Evolutionary conservation across 2,888 invertebrate species (phyloP).

Genomic region (Lithophane ornitopus): DNA sequence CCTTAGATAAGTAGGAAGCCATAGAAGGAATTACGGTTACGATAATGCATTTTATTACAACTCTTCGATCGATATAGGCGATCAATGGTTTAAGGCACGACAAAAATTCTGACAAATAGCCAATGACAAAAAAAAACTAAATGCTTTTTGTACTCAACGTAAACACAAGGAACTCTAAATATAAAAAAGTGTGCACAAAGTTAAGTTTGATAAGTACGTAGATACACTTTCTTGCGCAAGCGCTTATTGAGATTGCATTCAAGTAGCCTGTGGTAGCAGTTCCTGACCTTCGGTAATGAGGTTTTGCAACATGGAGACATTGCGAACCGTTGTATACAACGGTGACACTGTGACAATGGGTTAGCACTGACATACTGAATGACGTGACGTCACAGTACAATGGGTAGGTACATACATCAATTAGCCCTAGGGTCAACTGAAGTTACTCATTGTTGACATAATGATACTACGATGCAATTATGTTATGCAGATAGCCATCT

Average conservation of each 20-base stretch:
- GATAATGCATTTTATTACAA: constrained; percentile 1
- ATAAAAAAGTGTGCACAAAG: constrained; percentile 6
- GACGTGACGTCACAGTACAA: constrained; percentile 32
- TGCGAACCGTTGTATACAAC: constrained; percentile 29
- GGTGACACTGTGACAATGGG: constrained; percentile 38
- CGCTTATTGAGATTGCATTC: constrained; percentile 67
- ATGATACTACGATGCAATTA: constrained; percentile 28
- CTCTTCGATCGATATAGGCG: not conserved
- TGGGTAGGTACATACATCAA: constrained; percentile 20
- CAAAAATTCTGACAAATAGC: not conserved
- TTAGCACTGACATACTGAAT: constrained; percentile 20
- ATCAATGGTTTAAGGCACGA: not conserved
- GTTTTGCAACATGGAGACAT: constrained; percentile 54
- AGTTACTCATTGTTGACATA: constrained; percentile 21
- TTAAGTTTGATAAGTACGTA: constrained; percentile 49
- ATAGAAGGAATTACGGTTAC: not conserved
- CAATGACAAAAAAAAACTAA: not conserved
- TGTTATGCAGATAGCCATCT: constrained; percentile 4
- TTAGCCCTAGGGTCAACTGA: constrained; percentile 28
- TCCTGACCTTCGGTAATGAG: constrained; percentile 66
- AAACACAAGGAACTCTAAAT: constrained; percentile 32
- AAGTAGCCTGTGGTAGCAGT: constrained; percentile 60
- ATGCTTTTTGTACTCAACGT: not conserved
- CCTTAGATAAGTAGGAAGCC: not conserved
- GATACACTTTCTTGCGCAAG: constrained; percentile 63